These are phyloP conservation scores for Ctenopoma multispine DNA, from an alignment of 2,797 vertebrate genomes.

Conservation along the genomic window DNA sequence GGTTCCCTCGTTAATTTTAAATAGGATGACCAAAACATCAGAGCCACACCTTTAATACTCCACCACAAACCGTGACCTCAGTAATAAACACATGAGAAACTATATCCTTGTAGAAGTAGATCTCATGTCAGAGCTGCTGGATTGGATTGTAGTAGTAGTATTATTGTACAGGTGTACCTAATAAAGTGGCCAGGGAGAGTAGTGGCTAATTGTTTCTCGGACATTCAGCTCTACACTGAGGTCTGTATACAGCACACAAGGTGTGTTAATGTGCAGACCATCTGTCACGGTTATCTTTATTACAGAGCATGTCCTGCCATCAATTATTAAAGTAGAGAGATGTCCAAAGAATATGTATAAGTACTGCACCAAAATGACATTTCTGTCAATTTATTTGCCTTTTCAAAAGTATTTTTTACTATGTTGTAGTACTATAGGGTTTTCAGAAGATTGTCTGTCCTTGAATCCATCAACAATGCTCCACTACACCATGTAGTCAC, in stretches of 20 bases:
- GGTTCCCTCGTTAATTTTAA: background rate
- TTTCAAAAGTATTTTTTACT: background rate
- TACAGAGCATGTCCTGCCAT: conserved; percentile 5
- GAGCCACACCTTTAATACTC: too few relatives aligned
- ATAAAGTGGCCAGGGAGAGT: too few relatives aligned
- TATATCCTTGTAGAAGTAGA: too few relatives aligned
- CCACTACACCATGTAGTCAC: background rate
- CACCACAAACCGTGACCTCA: too few relatives aligned
- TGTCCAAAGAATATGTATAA: background rate
- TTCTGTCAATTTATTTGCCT: background rate
- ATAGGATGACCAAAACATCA: too few relatives aligned
- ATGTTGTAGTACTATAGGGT: background rate
- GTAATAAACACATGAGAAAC: too few relatives aligned
- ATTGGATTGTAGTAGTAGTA: too few relatives aligned
- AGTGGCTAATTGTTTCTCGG: background rate
- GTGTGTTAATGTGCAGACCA: background rate
- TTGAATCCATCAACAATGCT: background rate
- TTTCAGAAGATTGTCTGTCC: background rate
- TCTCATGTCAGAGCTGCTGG: too few relatives aligned
- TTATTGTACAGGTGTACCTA: too few relatives aligned
- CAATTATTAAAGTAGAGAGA: background rate
- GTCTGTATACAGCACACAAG: conserved; percentile 1
- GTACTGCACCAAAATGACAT: background rate
- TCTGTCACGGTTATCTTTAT: conserved; percentile 26
- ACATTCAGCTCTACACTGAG: background rate